Evolutionary conservation across 2,888 invertebrate species (phyloP).

Genomic region (Sisyra nigra): DNA sequence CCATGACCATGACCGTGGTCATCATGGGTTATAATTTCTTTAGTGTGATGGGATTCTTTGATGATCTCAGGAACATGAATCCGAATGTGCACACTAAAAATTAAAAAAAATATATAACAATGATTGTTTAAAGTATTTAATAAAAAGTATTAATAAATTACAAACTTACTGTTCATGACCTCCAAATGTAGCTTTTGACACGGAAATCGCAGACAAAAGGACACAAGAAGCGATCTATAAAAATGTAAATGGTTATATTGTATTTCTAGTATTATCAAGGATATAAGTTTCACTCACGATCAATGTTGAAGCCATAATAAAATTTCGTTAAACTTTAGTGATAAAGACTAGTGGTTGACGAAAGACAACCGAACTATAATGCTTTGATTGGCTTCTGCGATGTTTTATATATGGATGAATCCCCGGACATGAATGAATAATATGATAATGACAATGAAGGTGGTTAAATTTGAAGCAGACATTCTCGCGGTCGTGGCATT

Average conservation of each 20-base stretch:
- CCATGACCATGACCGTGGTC: constrained; percentile 16
- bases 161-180: constrained; percentile 20
- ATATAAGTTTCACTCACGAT: neutral
- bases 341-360: no score
- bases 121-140: neutral
- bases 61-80: constrained; percentile 36
- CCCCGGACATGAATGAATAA: no score
- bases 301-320: neutral
- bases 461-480: no score
- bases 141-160: neutral
- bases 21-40: constrained; percentile 27
- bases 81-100: constrained; percentile 37
- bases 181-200: constrained; percentile 17
- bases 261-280: no score
- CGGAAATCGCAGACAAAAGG: constrained; percentile 14
- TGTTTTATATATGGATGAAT: no score
- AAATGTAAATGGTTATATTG: no score
- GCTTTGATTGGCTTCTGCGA: no score
- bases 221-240: constrained; percentile 9
- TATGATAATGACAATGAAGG: no score
- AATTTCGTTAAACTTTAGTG: no score
- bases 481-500: no score
- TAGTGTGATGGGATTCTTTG: constrained; percentile 30
- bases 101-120: neutral
- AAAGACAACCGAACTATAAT: no score